Conservation (phyloP, 2,113 vertebrate genomes). For the Dolichallabes microphthalmus region DNA sequence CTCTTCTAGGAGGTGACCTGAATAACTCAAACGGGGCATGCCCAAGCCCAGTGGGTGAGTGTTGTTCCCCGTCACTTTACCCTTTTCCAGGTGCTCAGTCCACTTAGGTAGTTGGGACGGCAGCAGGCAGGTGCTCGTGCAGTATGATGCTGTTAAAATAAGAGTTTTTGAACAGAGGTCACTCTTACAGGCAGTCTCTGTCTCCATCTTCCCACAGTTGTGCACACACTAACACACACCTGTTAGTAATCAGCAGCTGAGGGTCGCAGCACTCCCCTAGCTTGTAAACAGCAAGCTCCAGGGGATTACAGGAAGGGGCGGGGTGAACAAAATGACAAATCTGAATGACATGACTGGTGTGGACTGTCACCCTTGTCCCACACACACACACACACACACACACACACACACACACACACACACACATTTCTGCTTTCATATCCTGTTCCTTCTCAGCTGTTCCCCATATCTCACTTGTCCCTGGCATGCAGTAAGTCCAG, state of each 20-base stretch:
- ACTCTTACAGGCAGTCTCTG: conserved; percentile 7
- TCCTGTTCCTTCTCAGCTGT: conserved; percentile 45
- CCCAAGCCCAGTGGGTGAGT: conserved; percentile 94
- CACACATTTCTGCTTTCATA: conserved; percentile 5
- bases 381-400: conserved; percentile 2
- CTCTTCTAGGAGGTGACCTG: conserved; percentile 89
- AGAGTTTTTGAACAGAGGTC: background rate
- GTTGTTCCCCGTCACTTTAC: background rate
- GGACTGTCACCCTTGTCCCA: conserved; percentile 38
- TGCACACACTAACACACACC: conserved; percentile 51
- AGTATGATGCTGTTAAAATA: background rate
- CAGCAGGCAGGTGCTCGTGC: background rate
- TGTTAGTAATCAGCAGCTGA: conserved; percentile 70
- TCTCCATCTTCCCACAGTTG: background rate
- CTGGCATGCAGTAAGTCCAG: conserved; percentile 26
- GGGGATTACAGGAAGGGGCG: conserved; percentile 44
- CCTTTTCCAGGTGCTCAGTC: background rate
- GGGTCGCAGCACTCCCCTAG: conserved; percentile 59
- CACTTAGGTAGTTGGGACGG: background rate
- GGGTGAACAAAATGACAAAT: conserved; percentile 47
- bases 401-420: conserved; percentile 6
- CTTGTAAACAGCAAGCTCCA: conserved; percentile 65
- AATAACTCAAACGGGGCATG: conserved; percentile 89
- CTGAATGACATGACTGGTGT: conserved; percentile 54
- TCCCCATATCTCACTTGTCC: conserved; percentile 44